Evolutionary conservation across 2,888 invertebrate species (phyloP), one percentile per base, ranked within the genome.

Genomic region (Portevinia maculata): DNA sequence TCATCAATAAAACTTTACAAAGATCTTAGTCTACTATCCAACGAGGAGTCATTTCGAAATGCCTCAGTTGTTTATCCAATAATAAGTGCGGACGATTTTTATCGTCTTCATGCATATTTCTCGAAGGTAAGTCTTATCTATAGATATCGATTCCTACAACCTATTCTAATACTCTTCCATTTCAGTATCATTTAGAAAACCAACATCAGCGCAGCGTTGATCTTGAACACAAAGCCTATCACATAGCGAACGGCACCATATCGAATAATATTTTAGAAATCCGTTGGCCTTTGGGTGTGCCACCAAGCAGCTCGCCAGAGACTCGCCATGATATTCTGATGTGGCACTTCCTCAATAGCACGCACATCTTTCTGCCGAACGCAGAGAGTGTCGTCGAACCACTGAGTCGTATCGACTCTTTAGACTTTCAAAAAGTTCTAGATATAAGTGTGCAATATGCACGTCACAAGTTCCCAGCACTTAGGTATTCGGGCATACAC

Each of bases 301-400:
- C 93, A 75, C 91, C 92, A 32, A 93, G 93, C 0, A 94, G 93
- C 83, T 93, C 93, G 84, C 94, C 96, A 1, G 92, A 92, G 11
- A 94, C 94, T 60, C 92, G 97, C 86, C 95, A 95, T 91, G 97
- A 98, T 91, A 93, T 98, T 84, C 92, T 96, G 53, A 94, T 94
- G 46, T 98, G 98, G 96, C 94, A 95, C 64, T 94, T 95, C 88
- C 95, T 99, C 89, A 98, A 98, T 88, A 92, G 92, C 81, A 95
- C 95, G 15, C 96, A 98, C 89, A 93, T 96, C 39, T 95, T 95
- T 89, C 93, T 96, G 90, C 94, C 95, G 21, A 95, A 95, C 89
- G 96, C 97, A 87, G 95, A 95, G 87, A 93, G 93, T 84, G 95
- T 94, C 84, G 91, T 95, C 1, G 93, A 93, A 64, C 91, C 92